These are phyloP conservation scores for Tylochromis polylepis DNA, from an alignment of 2,113 vertebrate species.

Conservation along the genomic window DNA sequence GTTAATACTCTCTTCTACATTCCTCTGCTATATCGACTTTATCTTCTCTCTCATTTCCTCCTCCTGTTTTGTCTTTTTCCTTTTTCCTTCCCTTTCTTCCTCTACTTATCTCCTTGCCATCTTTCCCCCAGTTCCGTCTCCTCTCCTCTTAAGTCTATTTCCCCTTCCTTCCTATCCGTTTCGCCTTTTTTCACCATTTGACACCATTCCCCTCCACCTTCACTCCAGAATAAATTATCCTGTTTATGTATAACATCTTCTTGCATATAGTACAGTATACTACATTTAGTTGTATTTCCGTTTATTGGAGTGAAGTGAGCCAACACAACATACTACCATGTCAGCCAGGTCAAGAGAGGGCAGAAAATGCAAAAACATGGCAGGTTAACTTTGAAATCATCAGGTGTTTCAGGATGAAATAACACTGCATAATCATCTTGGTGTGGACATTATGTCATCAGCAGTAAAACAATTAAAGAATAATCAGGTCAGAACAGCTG, in stretches of 20 bases:
- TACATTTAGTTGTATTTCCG: too few relatives aligned
- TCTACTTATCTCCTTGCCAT: not conserved
- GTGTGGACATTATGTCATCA: not conserved
- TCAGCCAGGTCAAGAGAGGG: not conserved
- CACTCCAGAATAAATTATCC: not conserved
- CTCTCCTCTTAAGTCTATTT: too few relatives aligned
- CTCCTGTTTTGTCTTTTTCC: not conserved
- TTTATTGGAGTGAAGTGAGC: too few relatives aligned
- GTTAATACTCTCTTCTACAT: not conserved
- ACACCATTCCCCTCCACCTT: too few relatives aligned
- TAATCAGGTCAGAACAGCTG: not conserved
- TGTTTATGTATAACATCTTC: not conserved
- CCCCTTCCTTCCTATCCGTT: too few relatives aligned
- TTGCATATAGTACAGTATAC: not conserved
- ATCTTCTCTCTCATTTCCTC: not conserved
- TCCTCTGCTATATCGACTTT: not conserved
- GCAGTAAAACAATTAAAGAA: not conserved
- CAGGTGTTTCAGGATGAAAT: not conserved
- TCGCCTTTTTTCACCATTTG: too few relatives aligned
- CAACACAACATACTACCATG: not conserved
- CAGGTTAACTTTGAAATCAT: not conserved
- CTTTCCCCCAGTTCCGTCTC: too few relatives aligned
- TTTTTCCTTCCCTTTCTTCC: not conserved
- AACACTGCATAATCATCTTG: not conserved
- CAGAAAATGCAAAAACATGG: not conserved